phyloP scores from a whole-genome alignment of 2,888 invertebrate genomes.

The Lycaena phlaeas region DNA sequence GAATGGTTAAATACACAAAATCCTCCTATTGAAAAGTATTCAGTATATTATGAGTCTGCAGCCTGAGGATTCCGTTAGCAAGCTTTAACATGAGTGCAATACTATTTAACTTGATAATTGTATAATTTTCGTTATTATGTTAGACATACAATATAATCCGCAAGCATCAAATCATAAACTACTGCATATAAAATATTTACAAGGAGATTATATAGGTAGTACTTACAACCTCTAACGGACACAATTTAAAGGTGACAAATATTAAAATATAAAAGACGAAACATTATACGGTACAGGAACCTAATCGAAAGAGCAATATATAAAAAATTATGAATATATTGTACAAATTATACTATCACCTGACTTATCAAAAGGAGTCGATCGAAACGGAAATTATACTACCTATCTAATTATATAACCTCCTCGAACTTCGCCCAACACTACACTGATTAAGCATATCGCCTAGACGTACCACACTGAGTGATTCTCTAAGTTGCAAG shows the following conservation, averaged over 20 bases:
- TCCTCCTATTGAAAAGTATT: slow-evolving; percentile 29
- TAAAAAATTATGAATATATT: background rate
- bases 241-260: background rate
- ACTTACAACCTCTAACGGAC: background rate
- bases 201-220: slow-evolving; percentile 28
- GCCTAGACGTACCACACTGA: slow-evolving; percentile 29
- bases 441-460: slow-evolving; percentile 52
- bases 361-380: background rate
- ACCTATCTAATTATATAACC: slow-evolving; percentile 31
- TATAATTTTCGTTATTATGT: slow-evolving; percentile 45
- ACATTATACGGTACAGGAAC: no score
- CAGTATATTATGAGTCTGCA: slow-evolving; percentile 17
- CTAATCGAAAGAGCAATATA: background rate
- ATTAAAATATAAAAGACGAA: no score
- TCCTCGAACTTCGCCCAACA: slow-evolving; percentile 43
- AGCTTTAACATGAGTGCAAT: slow-evolving; percentile 55
- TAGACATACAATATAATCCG: slow-evolving; percentile 37
- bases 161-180: slow-evolving; percentile 42
- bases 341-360: slow-evolving; percentile 1
- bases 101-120: slow-evolving; percentile 49
- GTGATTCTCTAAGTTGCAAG: slow-evolving; percentile 11
- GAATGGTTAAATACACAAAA: slow-evolving; percentile 39
- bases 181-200: slow-evolving; percentile 24
- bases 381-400: background rate
- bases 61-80: slow-evolving; percentile 42